Base-by-base conservation (phyloP, 2,888 invertebrate species). In the Ypsolopha scabrella region DNA sequence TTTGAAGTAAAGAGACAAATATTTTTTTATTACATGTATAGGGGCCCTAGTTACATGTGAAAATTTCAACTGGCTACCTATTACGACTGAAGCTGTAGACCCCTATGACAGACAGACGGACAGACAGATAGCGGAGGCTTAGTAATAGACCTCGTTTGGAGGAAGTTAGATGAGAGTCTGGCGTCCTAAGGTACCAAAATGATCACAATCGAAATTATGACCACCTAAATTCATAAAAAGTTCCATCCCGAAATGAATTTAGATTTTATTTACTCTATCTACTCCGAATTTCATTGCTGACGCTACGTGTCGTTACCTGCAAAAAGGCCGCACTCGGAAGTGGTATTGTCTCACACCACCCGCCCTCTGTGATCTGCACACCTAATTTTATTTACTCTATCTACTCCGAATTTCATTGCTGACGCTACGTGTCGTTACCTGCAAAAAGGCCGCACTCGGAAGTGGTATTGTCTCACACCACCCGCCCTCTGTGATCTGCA, bases 301-400 rank as follows among this genome's bases (percentile, higher is more conserved):
- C 58, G 54, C 68, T 77, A 64, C 72, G 46, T n/a, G 38, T 33
- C 56, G 52, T 60, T 81, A 81, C 80, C 81, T 80, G 80, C 67
- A 60, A 57, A 59, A 14, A 33, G 37, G 9, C 59, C 52, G 57
- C 62, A 62, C 65, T 76, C 76, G 82, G 81, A 82, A 82, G 79
- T 79, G 69, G 64, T 33, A 46, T 46, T 46, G 46, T 46, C 39
- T 39, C 46, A 33, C 33, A 11, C 43, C 43, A 43, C 46, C 46
- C 46, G 11, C 46, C 34, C 11, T 35, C 11, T 35, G 46, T 46
- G 46, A 46, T 36, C 46, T 46, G 46, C 34, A 35, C 33, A n/a
- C 46, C n/a, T 46, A 46, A 46, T 46, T 24, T 24, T 24, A n/a
- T n/a, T n/a, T n/a, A n/a, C n/a, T n/a, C n/a, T 11, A 37, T 13